These are phyloP conservation scores for Dromococcyx pavoninus DNA, from an alignment of 2,797 vertebrate genomes.

Conservation along the genomic window DNA sequence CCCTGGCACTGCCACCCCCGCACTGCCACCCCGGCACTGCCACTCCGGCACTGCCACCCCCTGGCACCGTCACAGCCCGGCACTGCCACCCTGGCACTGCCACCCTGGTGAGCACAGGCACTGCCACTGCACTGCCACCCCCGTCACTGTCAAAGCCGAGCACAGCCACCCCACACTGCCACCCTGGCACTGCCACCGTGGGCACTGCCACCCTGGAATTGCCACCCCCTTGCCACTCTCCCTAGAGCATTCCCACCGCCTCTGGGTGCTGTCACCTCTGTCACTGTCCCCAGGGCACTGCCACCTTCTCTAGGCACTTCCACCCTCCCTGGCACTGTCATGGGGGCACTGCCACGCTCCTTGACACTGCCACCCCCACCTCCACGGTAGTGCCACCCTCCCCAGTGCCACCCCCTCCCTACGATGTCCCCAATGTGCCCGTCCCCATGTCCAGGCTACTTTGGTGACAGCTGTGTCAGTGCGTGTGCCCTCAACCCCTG, in stretches of 20 bases:
- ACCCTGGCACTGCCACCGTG: too few relatives aligned
- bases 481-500: conserved; percentile 91
- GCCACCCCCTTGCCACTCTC: too few relatives aligned
- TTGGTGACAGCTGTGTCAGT: conserved; percentile 87
- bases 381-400: background rate
- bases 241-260: too few relatives aligned
- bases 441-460: conserved; percentile 81
- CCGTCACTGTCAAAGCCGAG: too few relatives aligned
- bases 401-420: too few relatives aligned
- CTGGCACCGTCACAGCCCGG: background rate
- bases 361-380: too few relatives aligned
- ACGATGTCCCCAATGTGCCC: background rate
- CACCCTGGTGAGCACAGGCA: too few relatives aligned
- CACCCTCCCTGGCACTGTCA: background rate
- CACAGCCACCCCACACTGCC: too few relatives aligned
- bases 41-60: background rate
- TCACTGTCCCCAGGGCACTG: background rate
- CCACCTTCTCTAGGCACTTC: background rate
- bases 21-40: background rate
- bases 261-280: too few relatives aligned
- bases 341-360: background rate
- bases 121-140: too few relatives aligned
- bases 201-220: too few relatives aligned
- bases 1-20: too few relatives aligned
- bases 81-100: background rate